A percentile compares a stretch with the other conserved stretches of the same genome.
Conservation (phyloP, 2,113 vertebrate genomes). For the Parus major region DNA sequence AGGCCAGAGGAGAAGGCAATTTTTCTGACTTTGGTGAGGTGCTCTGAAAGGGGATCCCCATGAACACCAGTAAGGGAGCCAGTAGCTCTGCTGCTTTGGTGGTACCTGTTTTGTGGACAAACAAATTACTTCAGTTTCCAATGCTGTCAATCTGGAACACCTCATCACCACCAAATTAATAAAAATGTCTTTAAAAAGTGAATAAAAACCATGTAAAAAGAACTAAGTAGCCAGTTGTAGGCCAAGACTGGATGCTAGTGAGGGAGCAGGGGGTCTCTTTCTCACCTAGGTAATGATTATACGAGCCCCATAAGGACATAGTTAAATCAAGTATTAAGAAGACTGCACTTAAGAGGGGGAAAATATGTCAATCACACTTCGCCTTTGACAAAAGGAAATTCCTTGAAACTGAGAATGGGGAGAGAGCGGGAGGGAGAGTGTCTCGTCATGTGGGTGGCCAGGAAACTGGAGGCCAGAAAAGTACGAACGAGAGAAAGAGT, state of each 20-base stretch:
- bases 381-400: constrained; percentile 85
- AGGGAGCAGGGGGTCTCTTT: constrained; percentile 57
- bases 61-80: rapidly evolving
- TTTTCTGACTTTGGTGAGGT: not conserved
- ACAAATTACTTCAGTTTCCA: constrained; percentile 16
- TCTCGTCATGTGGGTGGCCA: constrained; percentile 87
- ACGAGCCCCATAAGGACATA: constrained; percentile 77
- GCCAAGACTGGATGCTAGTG: not conserved
- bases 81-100: not conserved
- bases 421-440: constrained; percentile 77
- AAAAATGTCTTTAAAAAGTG: not conserved
- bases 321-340: constrained; percentile 78
- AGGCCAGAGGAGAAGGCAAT: not conserved
- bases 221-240: not conserved
- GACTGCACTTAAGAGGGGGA: constrained; percentile 75
- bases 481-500: constrained; percentile 68
- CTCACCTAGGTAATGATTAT: constrained; percentile 74
- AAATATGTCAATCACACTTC: constrained; percentile 84
- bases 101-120: constrained; percentile 3
- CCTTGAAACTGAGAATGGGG: constrained; percentile 81
- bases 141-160: not conserved
- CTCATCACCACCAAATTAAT: constrained; percentile 28
- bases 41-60: not conserved
- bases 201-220: constrained; percentile 11
- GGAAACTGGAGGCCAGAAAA: constrained; percentile 86